Conservation (phyloP, 2,888 invertebrate genomes). For the Dichetophora obliterata region DNA sequence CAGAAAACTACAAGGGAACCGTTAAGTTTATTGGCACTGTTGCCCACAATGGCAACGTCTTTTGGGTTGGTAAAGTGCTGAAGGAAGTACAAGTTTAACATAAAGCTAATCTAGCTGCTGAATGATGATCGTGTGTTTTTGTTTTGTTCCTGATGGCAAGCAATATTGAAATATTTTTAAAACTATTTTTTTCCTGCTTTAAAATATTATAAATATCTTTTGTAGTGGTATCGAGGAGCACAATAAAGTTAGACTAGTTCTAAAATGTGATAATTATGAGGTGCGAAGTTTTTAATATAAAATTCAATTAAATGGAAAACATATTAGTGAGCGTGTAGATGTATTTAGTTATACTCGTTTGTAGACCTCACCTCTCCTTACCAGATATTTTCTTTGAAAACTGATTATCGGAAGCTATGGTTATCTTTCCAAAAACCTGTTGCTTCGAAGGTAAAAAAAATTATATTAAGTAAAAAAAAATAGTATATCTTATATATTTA, state of each 20-base stretch:
- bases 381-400: too few species aligned
- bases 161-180: slow-evolving; percentile 43
- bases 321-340: too few species aligned
- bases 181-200: slow-evolving; percentile 43
- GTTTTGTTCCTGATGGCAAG: slow-evolving; percentile 39
- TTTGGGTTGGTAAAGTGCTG: slow-evolving; percentile 79
- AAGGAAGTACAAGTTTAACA: slow-evolving; percentile 73
- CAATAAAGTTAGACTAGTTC: slow-evolving; percentile 41
- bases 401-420: too few species aligned
- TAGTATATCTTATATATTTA: too few species aligned
- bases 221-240: slow-evolving; percentile 38
- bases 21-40: slow-evolving; percentile 79
- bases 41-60: slow-evolving; percentile 78
- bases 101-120: background rate
- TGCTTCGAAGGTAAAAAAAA: too few species aligned
- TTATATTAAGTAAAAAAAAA: too few species aligned
- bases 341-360: too few species aligned
- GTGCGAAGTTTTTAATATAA: too few species aligned
- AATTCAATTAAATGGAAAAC: too few species aligned
- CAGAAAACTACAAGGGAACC: slow-evolving; percentile 74
- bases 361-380: too few species aligned
- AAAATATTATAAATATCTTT: slow-evolving; percentile 27
- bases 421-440: too few species aligned
- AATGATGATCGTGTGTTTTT: slow-evolving; percentile 36
- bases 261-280: background rate